Evolutionary conservation across 2,113 vertebrate species (phyloP), one percentile per base, ranked within the genome.

Genomic region (Trematomus loennbergii): DNA sequence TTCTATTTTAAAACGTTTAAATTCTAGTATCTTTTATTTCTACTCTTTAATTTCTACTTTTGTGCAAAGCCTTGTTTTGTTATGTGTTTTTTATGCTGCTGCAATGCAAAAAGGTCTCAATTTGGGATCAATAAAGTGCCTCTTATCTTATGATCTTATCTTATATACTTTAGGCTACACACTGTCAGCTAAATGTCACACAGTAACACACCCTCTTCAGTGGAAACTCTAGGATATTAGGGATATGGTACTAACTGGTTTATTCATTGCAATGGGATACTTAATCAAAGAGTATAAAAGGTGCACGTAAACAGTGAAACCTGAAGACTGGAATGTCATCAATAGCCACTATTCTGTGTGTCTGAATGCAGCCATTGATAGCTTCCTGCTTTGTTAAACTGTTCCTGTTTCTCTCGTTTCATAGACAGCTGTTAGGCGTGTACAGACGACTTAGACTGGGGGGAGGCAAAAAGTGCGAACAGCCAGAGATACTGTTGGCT

Each of bases 351-450:
- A 86, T 92, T 64, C 82, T 62, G 65, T 79, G 75, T 68, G 60
- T 82, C 71, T 84, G 81, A 88, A 80, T 86, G 61, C 69, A 69
- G 77, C 60, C 88, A 88, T 85, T 89, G 89, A 92, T 81, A 88
- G 73, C 46, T 74, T 60, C n/a, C 65, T 40, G 62, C 88, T 92
- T 91, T 90, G 89, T 92, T 73, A 54, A 68, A 75, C 60, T 72
- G 75, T 82, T 84, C 63, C 65, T 79, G 67, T 83, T 86, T 36
- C 53, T 84, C 64, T 55, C 25, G 81, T 89, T 89, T 88, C 81
- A 81, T 73, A 49, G 76, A 76, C 79, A 79, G 87, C 78, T 45
- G 77, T 52, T 72, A 53, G 52, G 54, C 50, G 75, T 29, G 48
- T 45, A 65, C 68, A 69, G 72, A 69, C 66, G 52, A 12, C 40